Base-by-base conservation (phyloP, 2,888 invertebrate species). In the Epirrita christyi region DNA sequence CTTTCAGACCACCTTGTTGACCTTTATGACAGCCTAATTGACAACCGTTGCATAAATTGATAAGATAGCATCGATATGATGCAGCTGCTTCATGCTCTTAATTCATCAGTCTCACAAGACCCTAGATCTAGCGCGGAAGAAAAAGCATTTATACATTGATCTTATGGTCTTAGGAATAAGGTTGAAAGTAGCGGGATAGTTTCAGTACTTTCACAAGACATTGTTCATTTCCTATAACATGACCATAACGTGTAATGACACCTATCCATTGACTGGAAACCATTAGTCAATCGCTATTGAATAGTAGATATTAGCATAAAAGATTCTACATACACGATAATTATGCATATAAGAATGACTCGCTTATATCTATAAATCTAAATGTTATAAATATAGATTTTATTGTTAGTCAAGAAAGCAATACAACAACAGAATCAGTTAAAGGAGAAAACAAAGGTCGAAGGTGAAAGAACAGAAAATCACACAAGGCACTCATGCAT, bases 171-270 rank as follows among this genome's bases (percentile, higher is more conserved):
- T 7, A 10, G 27, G 0, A 11, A 36, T 56, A 66, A 37, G 38
- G 44, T 27, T 45, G 14, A 54, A 49, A 59, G 10, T 53, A n/a
- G 38, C 4, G 34, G 41, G 37, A 29, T 60, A 64, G 64, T 60
- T 66, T 69, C 69, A 70, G 61, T 66, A 59, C 64, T 66, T 70
- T 68, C 75, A 72, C 81, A 73, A 75, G 68, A 72, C 73, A 78
- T 71, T 73, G 73, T 75, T 69, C 61, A 65, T 68, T 70, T 75
- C 68, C 71, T 72, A 66, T 66, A 64, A 63, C 59, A 68, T 64
- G 64, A 67, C 64, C 64, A 64, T 66, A 66, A 66, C 64, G 63
- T 63, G 51, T 61, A 67, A 63, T 60, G 61, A 70, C 66, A 71
- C 66, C 66, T 69, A 55, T 65, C 57, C 50, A 59, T 55, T 54